phyloP scores from a whole-genome alignment of 2,888 invertebrate genomes.

The Spicauda simplicius region DNA sequence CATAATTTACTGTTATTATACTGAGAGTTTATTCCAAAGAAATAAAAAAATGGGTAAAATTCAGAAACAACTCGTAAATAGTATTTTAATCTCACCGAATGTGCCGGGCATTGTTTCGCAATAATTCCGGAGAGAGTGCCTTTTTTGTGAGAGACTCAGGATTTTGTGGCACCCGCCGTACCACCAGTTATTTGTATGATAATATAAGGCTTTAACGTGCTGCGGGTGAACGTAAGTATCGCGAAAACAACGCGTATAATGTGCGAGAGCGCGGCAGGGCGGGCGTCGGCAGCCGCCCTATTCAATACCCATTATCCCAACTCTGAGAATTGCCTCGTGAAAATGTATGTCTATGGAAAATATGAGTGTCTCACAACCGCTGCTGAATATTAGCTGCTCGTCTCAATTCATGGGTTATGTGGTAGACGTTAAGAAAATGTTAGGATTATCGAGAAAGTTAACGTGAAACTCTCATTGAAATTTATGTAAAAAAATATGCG shows the following conservation, averaged over 20 bases:
- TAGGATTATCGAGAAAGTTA: background rate
- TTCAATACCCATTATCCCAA: constrained; percentile 29
- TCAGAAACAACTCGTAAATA: no score
- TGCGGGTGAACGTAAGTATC: constrained; percentile 20
- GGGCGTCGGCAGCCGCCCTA: constrained; percentile 10
- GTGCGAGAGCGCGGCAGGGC: background rate
- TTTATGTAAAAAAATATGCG: background rate
- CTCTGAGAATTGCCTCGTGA: constrained; percentile 22
- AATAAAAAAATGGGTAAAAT: no score
- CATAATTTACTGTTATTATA: background rate
- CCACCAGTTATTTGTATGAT: constrained; percentile 34
- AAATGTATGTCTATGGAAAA: constrained; percentile 26
- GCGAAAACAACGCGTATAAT: constrained; percentile 13
- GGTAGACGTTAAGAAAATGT: background rate
- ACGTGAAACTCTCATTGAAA: background rate
- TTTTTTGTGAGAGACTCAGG: background rate
- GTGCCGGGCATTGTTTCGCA: background rate
- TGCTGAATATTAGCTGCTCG: background rate
- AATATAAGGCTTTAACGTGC: constrained; percentile 30
- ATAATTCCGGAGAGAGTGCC: background rate
- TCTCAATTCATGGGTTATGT: background rate
- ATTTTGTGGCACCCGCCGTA: background rate
- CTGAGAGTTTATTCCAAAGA: no score
- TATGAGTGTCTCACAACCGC: background rate
- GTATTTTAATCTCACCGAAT: background rate